Percentiles rank a stretch among this genome's conserved stretches.
Conservation (phyloP, 2,113 vertebrate species). For the Hippolais icterina region DNA sequence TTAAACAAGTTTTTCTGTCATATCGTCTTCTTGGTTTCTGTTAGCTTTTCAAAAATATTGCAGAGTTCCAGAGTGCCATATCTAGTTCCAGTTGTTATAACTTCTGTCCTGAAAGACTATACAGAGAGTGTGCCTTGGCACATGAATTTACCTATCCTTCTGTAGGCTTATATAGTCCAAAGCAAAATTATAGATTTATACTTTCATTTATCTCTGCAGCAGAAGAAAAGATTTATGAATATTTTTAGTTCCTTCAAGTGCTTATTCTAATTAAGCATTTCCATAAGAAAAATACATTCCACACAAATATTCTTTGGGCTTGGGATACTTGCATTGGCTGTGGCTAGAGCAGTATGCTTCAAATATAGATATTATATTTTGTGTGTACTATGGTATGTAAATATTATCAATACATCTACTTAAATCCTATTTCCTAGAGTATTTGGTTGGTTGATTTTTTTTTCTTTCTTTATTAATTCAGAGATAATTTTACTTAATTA, state of each 20-base stretch:
- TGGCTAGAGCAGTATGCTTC: background rate
- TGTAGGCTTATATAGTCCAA: background rate
- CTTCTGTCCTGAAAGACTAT: background rate
- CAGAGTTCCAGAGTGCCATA: background rate
- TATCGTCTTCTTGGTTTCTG: background rate
- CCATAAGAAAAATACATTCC: background rate
- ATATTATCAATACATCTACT: background rate
- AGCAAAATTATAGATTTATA: background rate
- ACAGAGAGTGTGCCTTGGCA: background rate
- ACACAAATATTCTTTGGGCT: background rate
- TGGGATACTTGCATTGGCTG: background rate
- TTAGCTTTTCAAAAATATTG: background rate
- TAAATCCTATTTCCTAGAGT: background rate
- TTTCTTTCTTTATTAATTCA: background rate
- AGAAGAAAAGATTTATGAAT: fast-evolving
- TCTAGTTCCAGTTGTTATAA: background rate
- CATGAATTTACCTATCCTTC: background rate
- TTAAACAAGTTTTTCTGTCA: background rate
- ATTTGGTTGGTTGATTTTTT: background rate
- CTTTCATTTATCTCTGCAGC: background rate
- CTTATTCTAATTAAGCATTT: background rate
- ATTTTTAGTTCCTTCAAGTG: background rate
- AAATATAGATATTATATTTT: background rate
- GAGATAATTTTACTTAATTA: background rate
- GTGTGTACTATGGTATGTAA: background rate